Conservation (phyloP, 2,797 vertebrate genomes). For the Spondyliosoma cantharus region DNA sequence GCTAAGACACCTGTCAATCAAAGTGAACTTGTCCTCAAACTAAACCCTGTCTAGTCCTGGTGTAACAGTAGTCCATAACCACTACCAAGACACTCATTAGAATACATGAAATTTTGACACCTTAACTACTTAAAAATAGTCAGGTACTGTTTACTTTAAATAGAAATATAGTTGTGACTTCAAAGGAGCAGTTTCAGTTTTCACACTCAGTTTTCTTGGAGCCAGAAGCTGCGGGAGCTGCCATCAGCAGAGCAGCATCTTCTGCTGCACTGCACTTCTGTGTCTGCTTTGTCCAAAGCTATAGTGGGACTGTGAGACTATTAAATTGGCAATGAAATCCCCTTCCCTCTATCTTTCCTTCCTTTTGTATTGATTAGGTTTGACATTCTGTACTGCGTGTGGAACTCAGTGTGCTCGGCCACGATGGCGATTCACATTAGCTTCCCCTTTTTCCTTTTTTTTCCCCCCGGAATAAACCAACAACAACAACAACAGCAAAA, state of each 20-base stretch:
- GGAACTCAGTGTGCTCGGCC: neutral
- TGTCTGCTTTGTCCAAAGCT: neutral
- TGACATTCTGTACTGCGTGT: neutral
- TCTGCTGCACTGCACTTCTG: neutral
- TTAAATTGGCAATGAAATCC: neutral
- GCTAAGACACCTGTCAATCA: neutral
- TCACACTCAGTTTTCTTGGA: constrained; percentile 2
- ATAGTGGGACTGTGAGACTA: neutral
- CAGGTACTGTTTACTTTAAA: no score
- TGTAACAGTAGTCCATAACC: neutral
- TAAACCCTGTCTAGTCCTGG: neutral
- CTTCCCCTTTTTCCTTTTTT: neutral
- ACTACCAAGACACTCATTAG: neutral
- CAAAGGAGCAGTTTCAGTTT: neutral
- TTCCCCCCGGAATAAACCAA: neutral
- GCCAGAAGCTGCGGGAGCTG: neutral
- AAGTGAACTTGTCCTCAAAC: neutral
- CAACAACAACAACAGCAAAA: neutral
- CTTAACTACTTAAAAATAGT: neutral
- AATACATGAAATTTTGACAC: neutral
- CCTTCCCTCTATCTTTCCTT: neutral
- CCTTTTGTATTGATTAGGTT: neutral
- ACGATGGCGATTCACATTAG: neutral
- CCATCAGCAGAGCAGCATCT: neutral
- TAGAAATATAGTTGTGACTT: neutral